Conservation (phyloP, 2,797 vertebrate species). For the Phataginus tricuspis region DNA sequence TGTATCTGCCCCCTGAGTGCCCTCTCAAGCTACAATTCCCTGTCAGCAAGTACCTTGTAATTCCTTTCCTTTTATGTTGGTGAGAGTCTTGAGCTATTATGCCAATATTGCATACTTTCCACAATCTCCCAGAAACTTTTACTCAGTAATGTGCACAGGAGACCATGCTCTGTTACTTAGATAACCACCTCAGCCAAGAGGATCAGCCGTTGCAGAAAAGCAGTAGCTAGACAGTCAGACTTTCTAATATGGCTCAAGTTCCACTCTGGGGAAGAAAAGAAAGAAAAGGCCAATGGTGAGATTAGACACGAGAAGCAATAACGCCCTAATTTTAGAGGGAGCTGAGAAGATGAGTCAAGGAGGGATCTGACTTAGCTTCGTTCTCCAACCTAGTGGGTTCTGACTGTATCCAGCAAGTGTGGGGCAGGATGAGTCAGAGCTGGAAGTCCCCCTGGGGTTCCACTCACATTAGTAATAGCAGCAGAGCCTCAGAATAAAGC, state of each 20-base stretch:
- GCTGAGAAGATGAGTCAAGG: neutral
- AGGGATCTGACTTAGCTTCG: neutral
- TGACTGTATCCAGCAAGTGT: slow-evolving; percentile 3
- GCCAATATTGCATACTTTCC: slow-evolving; percentile 67
- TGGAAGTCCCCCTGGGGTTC: slow-evolving; percentile 55
- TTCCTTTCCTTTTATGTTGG: slow-evolving; percentile 79
- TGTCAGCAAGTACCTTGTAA: slow-evolving; percentile 73
- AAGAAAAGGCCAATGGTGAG: neutral
- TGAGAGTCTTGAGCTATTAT: slow-evolving; percentile 72
- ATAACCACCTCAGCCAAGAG: slow-evolving; percentile 57
- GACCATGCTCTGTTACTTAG: slow-evolving; percentile 54
- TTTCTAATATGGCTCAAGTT: neutral
- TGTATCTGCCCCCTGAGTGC: slow-evolving; percentile 71
- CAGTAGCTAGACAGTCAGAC: neutral
- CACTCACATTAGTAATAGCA: neutral
- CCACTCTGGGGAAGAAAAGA: neutral
- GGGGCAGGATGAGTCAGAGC: neutral
- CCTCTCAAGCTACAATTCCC: slow-evolving; percentile 65
- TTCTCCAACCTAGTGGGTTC: neutral
- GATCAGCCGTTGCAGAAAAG: slow-evolving; percentile 43
- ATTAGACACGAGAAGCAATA: neutral
- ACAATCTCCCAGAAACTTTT: slow-evolving; percentile 61
- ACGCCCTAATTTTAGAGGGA: neutral
- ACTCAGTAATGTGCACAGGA: slow-evolving; percentile 57
- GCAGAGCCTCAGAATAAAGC: slow-evolving; percentile 41